Percentiles rank a stretch among this genome's conserved stretches.
Evolutionary conservation across 1,140 invertebrate genomes (phyloP).

Genomic region (Bradynema listronoti): DNA sequence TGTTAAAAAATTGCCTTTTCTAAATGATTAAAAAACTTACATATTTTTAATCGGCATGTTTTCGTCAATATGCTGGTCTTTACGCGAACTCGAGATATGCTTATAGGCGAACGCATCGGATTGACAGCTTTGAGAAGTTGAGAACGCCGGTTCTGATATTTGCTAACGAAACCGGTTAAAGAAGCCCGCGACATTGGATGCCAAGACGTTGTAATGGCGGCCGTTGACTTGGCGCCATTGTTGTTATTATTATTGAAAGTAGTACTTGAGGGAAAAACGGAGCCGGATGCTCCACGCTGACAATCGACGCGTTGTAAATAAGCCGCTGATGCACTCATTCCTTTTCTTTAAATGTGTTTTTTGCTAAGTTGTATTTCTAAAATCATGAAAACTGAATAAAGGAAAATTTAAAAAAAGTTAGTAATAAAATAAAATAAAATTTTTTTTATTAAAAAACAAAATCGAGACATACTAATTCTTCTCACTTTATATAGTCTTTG

Average conservation of each 20-base stretch:
- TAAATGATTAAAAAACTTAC: slow-evolving; percentile 16
- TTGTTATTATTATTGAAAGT: neutral
- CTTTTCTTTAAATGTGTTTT: no score
- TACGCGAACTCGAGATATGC: neutral
- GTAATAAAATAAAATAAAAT: no score
- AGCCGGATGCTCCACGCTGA: neutral
- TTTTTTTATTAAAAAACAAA: no score
- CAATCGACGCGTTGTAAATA: neutral
- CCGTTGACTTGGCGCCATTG: neutral
- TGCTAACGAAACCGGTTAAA: slow-evolving; percentile 12
- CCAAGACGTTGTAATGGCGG: neutral
- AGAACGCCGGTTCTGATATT: slow-evolving; percentile 15
- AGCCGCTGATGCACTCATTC: slow-evolving; percentile 4
- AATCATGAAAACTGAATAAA: no score
- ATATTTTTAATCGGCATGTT: neutral
- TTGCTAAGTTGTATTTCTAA: no score
- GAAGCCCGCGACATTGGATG: neutral
- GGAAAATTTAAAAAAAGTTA: no score
- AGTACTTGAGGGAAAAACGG: neutral
- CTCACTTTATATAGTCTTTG: no score
- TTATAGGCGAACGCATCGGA: slow-evolving; percentile 5
- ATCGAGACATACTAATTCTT: no score
- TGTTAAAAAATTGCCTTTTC: no score
- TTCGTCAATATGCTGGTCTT: slow-evolving; percentile 1
- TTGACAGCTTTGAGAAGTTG: slow-evolving; percentile 11